Evolutionary conservation across 2,888 invertebrate species (phyloP), one percentile per base, ranked within the genome.

Genomic region (Oeneis ivallda): DNA sequence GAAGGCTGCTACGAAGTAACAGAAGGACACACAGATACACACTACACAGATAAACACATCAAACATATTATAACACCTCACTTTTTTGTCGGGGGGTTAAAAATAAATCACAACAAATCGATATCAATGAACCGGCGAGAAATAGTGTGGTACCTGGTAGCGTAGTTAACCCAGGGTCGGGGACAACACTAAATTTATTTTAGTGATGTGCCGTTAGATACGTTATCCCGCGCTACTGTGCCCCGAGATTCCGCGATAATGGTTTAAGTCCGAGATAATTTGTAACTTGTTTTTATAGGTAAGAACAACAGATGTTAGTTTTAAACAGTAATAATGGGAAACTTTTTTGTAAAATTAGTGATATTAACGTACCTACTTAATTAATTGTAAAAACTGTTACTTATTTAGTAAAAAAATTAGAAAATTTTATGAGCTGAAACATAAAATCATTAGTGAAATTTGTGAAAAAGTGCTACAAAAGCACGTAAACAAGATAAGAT

Each of bases 151-250:
- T 75, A 79, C 80, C 79, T 75, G 73, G 64, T 76, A 74, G 75
- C 82, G 81, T 82, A 80, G 85, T 87, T 86, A 88, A 87, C 86
- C 85, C 78, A 69, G 76, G 85, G 73, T 75, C 74, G 69, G 61
- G 71, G 65, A 66, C 71, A 79, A 78, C 79, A 83, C 83, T 86
- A 84, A 83, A 86, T 86, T 85, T 84, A 84, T 84, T 84, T 85
- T 83, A 83, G 83, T 83, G 87, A 84, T 88, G 86, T 85, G 82
- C 77, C 75, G 81, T 80, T 74, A 80, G 86, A 87, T 88, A 86
- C 80, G 77, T 83, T 83, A 84, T 82, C 86, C 77, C 78, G 77
- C 71, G 86, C 87, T 88, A 87, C 87, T 64, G 78, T 79, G 76
- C 72, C 72, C 70, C 72, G 75, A 82, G 84, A 86, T 85, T 75